A percentile compares a stretch with the other conserved stretches of the same genome.
Conservation (phyloP, 2,797 vertebrate species). For the Siniperca undulata region DNA sequence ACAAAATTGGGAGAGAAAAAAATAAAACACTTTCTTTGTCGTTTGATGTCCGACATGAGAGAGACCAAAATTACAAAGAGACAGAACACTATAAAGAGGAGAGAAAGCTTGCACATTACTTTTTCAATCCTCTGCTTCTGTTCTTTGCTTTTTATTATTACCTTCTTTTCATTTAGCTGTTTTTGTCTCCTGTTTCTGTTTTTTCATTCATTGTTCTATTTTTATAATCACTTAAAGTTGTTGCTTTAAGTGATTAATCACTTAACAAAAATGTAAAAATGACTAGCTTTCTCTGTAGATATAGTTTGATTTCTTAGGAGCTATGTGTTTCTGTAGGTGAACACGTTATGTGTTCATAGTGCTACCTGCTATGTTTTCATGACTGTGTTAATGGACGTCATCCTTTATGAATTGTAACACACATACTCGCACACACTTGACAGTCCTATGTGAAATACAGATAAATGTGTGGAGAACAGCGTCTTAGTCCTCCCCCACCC, state of each 20-base stretch:
- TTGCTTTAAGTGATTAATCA: slow-evolving; percentile 48
- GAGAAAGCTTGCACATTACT: slow-evolving; percentile 78
- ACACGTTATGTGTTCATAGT: background rate
- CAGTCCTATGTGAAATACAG: slow-evolving; percentile 21
- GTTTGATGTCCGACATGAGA: slow-evolving; percentile 89
- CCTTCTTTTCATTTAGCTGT: slow-evolving; percentile 45
- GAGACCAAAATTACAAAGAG: slow-evolving; percentile 89
- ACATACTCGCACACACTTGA: background rate
- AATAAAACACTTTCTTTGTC: slow-evolving; percentile 81
- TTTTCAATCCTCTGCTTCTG: slow-evolving; percentile 70
- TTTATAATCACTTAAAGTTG: slow-evolving; percentile 47
- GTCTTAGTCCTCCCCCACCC: background rate
- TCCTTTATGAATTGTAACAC: slow-evolving; percentile 14
- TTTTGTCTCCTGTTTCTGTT: slow-evolving; percentile 43
- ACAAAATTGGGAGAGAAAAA: slow-evolving; percentile 75
- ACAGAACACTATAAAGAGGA: slow-evolving; percentile 75
- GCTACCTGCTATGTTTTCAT: slow-evolving; percentile 18
- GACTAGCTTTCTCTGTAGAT: slow-evolving; percentile 1
- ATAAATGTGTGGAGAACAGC: background rate
- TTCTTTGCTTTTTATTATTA: slow-evolving; percentile 64
- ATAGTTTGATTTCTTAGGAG: slow-evolving; percentile 4
- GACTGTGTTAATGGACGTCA: slow-evolving; percentile 8
- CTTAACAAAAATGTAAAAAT: slow-evolving; percentile 17
- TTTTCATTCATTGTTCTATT: slow-evolving; percentile 26
- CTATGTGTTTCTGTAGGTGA: background rate